These are phyloP conservation scores for Ostrea edulis DNA, from an alignment of 1,140 invertebrate genomes.

Conservation along the genomic window DNA sequence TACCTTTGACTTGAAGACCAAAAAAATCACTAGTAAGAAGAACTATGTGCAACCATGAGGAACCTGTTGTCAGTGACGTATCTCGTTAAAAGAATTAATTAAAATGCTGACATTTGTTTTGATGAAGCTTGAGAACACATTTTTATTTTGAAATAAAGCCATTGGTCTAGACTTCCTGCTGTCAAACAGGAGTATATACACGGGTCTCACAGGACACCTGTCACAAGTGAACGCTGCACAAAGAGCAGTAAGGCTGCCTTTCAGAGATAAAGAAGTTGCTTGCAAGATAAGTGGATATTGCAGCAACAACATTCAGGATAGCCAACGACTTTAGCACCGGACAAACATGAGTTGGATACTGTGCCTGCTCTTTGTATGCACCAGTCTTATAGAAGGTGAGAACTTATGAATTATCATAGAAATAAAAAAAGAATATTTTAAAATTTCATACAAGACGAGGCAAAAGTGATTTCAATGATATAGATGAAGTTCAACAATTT, in stretches of 20 bases:
- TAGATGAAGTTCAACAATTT: too few relatives aligned
- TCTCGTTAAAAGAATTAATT: background rate
- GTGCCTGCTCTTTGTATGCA: background rate
- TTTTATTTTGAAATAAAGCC: slow-evolving; percentile 14
- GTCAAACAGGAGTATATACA: slow-evolving; percentile 12
- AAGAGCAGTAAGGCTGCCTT: background rate
- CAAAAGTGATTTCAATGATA: too few relatives aligned
- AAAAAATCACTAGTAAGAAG: background rate
- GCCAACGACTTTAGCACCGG: background rate
- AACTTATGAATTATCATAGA: background rate
- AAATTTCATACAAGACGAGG: too few relatives aligned
- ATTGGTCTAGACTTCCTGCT: slow-evolving; percentile 3
- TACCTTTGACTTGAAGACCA: background rate
- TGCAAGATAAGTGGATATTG: background rate
- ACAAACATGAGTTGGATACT: background rate
- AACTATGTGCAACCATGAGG: background rate
- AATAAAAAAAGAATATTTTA: too few relatives aligned
- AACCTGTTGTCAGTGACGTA: background rate
- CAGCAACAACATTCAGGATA: background rate
- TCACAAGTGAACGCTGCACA: background rate
- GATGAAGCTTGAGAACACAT: slow-evolving; percentile 1
- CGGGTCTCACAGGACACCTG: background rate
- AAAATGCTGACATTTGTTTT: slow-evolving; percentile 19
- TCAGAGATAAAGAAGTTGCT: background rate
- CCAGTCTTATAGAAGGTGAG: background rate